Evolutionary conservation across 1,140 invertebrate species (phyloP).

Genomic region (Drosophila mojavensis): DNA sequence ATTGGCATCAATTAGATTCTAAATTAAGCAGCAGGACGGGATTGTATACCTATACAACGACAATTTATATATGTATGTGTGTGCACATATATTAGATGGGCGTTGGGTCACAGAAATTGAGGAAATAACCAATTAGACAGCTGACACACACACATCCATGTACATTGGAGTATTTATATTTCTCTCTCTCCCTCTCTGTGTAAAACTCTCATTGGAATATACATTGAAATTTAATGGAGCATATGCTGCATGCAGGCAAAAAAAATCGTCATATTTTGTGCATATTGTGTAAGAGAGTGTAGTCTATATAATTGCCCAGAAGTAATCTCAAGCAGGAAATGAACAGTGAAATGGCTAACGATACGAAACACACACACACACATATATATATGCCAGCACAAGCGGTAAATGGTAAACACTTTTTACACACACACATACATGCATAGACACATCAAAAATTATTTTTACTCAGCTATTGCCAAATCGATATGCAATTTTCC

Average conservation of each 20-base stretch:
- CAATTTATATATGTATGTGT: neutral
- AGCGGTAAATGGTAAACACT: conserved; percentile 18
- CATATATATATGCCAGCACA: neutral
- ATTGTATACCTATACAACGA: conserved; percentile 1
- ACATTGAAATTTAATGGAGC: conserved; percentile 51
- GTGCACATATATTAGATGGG: conserved; percentile 2
- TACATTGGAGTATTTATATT: neutral
- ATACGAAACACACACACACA: conserved; percentile 18
- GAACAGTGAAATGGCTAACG: conserved; percentile 47
- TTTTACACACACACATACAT: conserved; percentile 8
- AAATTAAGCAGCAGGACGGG: neutral
- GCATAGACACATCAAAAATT: conserved; percentile 14
- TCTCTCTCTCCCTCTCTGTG: neutral
- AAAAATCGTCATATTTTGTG: conserved; percentile 14
- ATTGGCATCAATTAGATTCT: conserved; percentile 21
- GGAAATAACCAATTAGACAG: conserved; percentile 52
- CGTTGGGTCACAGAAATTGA: conserved; percentile 32
- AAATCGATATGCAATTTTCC: conserved; percentile 53
- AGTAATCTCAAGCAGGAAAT: conserved; percentile 58
- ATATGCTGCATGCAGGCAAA: conserved; percentile 16
- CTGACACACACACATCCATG: conserved; percentile 3
- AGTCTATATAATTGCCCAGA: conserved; percentile 31
- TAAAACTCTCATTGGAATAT: conserved; percentile 14
- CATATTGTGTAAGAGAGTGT: conserved; percentile 4
- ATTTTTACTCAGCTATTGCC: conserved; percentile 36